phyloP scores from a whole-genome alignment of 2,113 vertebrate genomes.

The Mirounga angustirostris region DNA sequence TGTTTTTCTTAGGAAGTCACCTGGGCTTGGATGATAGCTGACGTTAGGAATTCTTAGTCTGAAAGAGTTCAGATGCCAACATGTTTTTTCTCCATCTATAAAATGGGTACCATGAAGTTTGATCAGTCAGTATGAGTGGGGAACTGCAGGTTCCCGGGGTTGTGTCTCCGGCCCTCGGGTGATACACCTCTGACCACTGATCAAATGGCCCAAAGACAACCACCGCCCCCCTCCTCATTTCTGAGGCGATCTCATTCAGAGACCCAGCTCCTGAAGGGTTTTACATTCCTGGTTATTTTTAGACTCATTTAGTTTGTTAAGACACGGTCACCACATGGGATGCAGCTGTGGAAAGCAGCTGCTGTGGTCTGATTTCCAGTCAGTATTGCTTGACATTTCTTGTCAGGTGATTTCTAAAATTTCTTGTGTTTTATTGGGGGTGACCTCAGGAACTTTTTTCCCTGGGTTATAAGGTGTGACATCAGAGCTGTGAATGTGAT shows the following conservation, averaged over 20 bases:
- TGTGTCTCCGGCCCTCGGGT: neutral
- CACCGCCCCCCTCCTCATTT: neutral
- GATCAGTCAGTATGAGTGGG: neutral
- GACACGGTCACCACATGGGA: neutral
- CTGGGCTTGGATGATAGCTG: neutral
- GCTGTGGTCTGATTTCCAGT: constrained; percentile 22
- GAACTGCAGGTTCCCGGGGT: neutral
- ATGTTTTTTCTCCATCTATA: neutral
- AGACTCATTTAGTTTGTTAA: constrained; percentile 47
- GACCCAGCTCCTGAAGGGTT: neutral
- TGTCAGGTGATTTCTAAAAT: constrained; percentile 61
- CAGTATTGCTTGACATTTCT: constrained; percentile 52
- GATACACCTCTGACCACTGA: neutral
- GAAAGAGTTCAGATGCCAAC: neutral
- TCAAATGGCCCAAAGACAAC: neutral
- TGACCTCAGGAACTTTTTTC: neutral
- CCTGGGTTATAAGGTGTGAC: neutral
- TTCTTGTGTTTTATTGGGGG: neutral
- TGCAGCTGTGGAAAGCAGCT: constrained; percentile 72
- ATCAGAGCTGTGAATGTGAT: neutral
- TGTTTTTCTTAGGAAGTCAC: neutral
- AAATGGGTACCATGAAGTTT: neutral
- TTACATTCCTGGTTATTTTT: constrained; percentile 67
- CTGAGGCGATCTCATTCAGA: neutral
- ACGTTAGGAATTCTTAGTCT: neutral